Percentiles rank a stretch among this genome's conserved stretches.
Conservation (phyloP, 2,797 vertebrate genomes). For the Hylomyscus alleni region DNA sequence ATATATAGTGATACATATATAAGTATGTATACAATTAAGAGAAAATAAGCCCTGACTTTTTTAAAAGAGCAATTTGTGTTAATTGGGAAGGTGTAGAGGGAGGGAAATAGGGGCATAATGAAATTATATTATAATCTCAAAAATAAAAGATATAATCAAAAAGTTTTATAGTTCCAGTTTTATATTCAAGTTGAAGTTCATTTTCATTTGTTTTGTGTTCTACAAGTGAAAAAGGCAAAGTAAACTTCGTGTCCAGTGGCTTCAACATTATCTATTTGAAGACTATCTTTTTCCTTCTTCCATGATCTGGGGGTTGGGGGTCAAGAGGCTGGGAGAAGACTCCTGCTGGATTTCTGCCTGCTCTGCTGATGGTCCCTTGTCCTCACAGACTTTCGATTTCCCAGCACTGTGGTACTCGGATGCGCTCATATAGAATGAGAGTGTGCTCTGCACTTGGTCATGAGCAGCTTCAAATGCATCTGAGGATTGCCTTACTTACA, state of each 20-base stretch:
- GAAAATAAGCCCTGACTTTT: background rate
- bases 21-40: background rate
- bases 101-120: background rate
- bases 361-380: background rate
- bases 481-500: background rate
- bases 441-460: background rate
- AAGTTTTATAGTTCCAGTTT: slow-evolving; percentile 15
- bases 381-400: background rate
- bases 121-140: background rate
- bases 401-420: background rate
- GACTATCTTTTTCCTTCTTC: background rate
- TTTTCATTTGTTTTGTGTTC: background rate
- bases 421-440: background rate
- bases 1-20: background rate
- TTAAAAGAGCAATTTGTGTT: background rate
- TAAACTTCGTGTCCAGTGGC: background rate
- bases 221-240: background rate
- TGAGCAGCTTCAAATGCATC: slow-evolving; percentile 42
- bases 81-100: background rate
- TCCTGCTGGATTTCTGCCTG: background rate
- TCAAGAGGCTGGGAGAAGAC: background rate
- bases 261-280: background rate
- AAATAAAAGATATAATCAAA: background rate
- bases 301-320: background rate
- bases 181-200: background rate